Conservation (phyloP, 1,140 invertebrate species). For the Danaus plexippus region DNA sequence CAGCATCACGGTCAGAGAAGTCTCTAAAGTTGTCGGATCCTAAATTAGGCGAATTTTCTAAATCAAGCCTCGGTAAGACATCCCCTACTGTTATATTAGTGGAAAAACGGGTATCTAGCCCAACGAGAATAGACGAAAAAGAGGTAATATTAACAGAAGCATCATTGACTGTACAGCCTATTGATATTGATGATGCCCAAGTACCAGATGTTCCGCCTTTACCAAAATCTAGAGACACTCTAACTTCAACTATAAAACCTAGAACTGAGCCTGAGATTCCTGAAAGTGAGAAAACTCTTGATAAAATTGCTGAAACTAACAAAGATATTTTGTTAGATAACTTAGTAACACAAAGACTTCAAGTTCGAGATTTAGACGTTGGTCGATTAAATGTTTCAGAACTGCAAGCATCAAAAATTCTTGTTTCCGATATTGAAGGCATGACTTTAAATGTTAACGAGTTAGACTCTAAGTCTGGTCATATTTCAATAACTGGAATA, state of each 20-base stretch:
- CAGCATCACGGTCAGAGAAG: slow-evolving; percentile 62
- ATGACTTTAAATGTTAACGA: slow-evolving; percentile 78
- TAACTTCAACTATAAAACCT: slow-evolving; percentile 23
- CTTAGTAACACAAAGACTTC: slow-evolving; percentile 73
- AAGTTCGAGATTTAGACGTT: slow-evolving; percentile 83
- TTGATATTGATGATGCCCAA: slow-evolving; percentile 54
- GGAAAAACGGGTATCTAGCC: slow-evolving; percentile 72
- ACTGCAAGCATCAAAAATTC: slow-evolving; percentile 82
- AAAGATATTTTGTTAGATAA: slow-evolving; percentile 58
- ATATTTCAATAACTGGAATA: slow-evolving; percentile 76
- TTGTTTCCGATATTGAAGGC: slow-evolving; percentile 84
- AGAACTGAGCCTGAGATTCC: slow-evolving; percentile 4
- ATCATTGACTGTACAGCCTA: slow-evolving; percentile 70
- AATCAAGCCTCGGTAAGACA: slow-evolving; percentile 68
- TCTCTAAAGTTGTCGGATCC: slow-evolving; percentile 72
- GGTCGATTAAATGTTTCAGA: slow-evolving; percentile 82
- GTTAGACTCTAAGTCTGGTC: slow-evolving; percentile 76
- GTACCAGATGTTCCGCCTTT: slow-evolving; percentile 58
- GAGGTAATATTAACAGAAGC: slow-evolving; percentile 72
- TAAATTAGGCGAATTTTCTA: slow-evolving; percentile 71
- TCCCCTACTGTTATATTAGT: slow-evolving; percentile 75
- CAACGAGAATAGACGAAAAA: slow-evolving; percentile 67
- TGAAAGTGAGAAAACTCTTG: slow-evolving; percentile 52
- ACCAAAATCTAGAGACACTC: slow-evolving; percentile 39
- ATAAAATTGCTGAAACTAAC: slow-evolving; percentile 55